Evolutionary conservation across 2,797 vertebrate species (phyloP), one percentile per base, ranked within the genome.

Genomic region (Vireo griseus): DNA sequence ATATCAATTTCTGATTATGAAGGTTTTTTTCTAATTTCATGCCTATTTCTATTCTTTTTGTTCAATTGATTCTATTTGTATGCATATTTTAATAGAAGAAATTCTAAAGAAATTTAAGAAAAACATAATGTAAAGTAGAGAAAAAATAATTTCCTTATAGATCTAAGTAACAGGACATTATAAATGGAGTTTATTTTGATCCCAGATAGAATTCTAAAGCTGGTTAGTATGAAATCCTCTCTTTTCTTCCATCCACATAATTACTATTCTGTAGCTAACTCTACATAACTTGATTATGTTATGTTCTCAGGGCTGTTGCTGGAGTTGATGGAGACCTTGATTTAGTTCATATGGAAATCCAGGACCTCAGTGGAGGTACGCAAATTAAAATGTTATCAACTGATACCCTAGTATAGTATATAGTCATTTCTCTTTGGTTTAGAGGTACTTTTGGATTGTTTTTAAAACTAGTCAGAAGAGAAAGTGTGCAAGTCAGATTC

Each of bases 261-360:
- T 91, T 90, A 50, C 47, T 73, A 50, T 94, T 81, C 58, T 92
- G 35, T 78, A 79, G 47, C 29, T 93, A 48, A 19, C 45, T 81
- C 16, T 54, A 58, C 55, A 57, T 96, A 89, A 71, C 59, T 66
- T 61, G 9, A 21, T 88, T 74, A n/a, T 75, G 8, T 90, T 97
- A 20, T 96, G 57, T 96, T 98, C 63, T 81, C 97, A 99, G 99
- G 99, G 98, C 99, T 25, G 98, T 99, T 78, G 98, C 98, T 47
- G 98, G 98, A 71, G 98, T 99, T 96, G 99, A 99, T 2, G 86
- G 98, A 71, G 98, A 99, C 91, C 98, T 98, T 55, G 98, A 99
- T 95, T 95, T 99, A 96, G 98, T 99, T 95, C 99, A 99, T 97
- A 98, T 99, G 99, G 99, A 99, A 96, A 98, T 99, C 97, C 99